phyloP scores from a whole-genome alignment of 2,797 vertebrate genomes.

The Erpetoichthys calabaricus region DNA sequence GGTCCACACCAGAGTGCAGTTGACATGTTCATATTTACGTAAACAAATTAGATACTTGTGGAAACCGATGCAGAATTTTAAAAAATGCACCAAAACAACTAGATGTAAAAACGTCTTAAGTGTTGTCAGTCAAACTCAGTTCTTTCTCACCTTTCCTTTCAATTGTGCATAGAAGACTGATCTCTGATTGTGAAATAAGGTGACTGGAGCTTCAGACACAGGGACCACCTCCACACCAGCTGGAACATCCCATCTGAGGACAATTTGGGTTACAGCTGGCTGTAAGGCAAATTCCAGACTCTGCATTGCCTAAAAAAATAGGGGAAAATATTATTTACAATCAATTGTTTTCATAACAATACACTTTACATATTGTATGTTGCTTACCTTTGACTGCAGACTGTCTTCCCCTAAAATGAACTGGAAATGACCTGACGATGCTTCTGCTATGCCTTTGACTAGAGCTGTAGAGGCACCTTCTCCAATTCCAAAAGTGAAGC shows the following conservation, averaged over 20 bases:
- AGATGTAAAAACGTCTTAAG: no score
- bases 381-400: slow-evolving; percentile 65
- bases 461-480: slow-evolving; percentile 67
- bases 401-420: slow-evolving; percentile 61
- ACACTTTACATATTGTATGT: no score
- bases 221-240: slow-evolving; percentile 31
- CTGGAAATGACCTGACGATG: slow-evolving; percentile 50
- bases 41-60: no score
- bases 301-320: slow-evolving; percentile 60
- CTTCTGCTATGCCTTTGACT: slow-evolving; percentile 57
- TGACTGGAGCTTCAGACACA: slow-evolving; percentile 45
- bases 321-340: no score
- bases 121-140: no score
- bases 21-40: no score
- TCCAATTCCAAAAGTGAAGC: slow-evolving; percentile 74
- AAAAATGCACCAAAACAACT: no score
- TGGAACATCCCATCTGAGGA: slow-evolving; percentile 42
- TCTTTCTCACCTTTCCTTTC: slow-evolving; percentile 22
- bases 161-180: slow-evolving; percentile 41
- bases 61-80: no score
- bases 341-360: no score
- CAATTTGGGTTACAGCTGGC: slow-evolving; percentile 38
- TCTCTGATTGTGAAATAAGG: slow-evolving; percentile 59
- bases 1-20: no score
- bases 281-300: slow-evolving; percentile 56